phyloP scores from a whole-genome alignment of 2,113 vertebrate genomes.

The Xiphophorus maculatus region DNA sequence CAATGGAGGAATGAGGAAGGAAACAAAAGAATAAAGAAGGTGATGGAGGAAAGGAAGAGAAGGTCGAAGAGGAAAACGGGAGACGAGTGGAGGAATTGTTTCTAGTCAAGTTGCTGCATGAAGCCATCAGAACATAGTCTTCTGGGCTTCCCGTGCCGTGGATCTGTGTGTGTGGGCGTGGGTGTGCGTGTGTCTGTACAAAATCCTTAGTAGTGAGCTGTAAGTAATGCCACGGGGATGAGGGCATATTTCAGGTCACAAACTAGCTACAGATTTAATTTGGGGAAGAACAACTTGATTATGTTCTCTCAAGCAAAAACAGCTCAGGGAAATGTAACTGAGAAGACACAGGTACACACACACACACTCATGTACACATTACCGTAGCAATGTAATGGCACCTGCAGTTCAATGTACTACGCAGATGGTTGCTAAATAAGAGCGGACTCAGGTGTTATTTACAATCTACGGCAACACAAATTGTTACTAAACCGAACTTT shows the following conservation, averaged over 20 bases:
- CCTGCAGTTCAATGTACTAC: not conserved
- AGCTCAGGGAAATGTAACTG: slow-evolving; percentile 33
- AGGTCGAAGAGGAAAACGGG: not conserved
- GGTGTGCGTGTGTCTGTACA: slow-evolving; percentile 1
- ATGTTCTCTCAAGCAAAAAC: slow-evolving; percentile 50
- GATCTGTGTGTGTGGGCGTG: not conserved
- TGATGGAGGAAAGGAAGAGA: not conserved
- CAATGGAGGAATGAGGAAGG: slow-evolving; percentile 33
- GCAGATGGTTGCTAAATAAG: not conserved
- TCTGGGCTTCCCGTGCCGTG: slow-evolving; percentile 15
- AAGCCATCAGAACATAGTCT: slow-evolving; percentile 38
- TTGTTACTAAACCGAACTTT: too few relatives aligned
- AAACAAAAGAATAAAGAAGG: slow-evolving; percentile 14
- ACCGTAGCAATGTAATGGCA: not conserved
- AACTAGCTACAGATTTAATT: slow-evolving; percentile 73
- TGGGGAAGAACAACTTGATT: slow-evolving; percentile 69
- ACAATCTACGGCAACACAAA: too few relatives aligned
- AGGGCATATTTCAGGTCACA: slow-evolving; percentile 71
- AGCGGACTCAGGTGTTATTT: too few relatives aligned
- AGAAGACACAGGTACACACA: slow-evolving; percentile 39
- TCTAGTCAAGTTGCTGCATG: slow-evolving; percentile 50
- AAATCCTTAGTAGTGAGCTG: slow-evolving; percentile 19
- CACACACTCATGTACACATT: not conserved
- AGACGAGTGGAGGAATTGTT: slow-evolving; percentile 26
- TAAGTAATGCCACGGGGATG: slow-evolving; percentile 52